Evolutionary conservation across 2,888 invertebrate genomes (phyloP).

Genomic region (Xestia c-nigrum): DNA sequence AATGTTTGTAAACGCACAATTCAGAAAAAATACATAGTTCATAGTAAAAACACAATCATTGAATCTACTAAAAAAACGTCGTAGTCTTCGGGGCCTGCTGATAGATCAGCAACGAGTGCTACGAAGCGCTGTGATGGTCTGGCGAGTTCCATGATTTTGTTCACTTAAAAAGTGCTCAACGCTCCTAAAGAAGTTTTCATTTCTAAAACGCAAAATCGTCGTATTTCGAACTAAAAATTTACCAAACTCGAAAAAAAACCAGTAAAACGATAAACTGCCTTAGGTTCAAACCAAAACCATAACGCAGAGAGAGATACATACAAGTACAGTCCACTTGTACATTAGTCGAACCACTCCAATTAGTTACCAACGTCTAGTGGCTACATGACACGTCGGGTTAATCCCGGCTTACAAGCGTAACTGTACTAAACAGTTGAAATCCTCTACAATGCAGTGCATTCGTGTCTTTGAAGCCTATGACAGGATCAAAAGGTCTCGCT

Average conservation of each 20-base stretch:
- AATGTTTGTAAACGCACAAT: too few relatives aligned
- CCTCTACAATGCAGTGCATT: slow-evolving; percentile 81
- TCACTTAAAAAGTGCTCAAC: too few relatives aligned
- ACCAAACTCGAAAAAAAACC: not conserved
- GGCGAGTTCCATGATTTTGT: too few relatives aligned
- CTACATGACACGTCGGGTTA: slow-evolving; percentile 84
- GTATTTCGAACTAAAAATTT: accelerated
- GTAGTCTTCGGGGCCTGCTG: too few relatives aligned
- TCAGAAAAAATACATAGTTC: too few relatives aligned
- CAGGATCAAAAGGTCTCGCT: slow-evolving; percentile 84
- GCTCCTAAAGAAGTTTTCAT: too few relatives aligned
- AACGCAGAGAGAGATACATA: slow-evolving; percentile 22
- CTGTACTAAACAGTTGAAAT: slow-evolving; percentile 83
- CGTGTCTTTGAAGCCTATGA: slow-evolving; percentile 88
- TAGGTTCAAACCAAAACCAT: slow-evolving; percentile 3
- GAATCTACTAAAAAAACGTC: not conserved
- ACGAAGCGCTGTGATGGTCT: too few relatives aligned
- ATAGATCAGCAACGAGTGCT: too few relatives aligned
- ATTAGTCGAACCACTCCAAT: slow-evolving; percentile 80
- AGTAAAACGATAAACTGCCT: not conserved
- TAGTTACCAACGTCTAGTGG: slow-evolving; percentile 81
- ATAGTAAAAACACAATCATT: too few relatives aligned
- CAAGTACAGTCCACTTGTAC: slow-evolving; percentile 71
- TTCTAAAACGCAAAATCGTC: not conserved
- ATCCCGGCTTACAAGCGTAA: slow-evolving; percentile 84